These are phyloP conservation scores for Pollenia labialis DNA, from an alignment of 2,888 invertebrate species.

Conservation along the genomic window DNA sequence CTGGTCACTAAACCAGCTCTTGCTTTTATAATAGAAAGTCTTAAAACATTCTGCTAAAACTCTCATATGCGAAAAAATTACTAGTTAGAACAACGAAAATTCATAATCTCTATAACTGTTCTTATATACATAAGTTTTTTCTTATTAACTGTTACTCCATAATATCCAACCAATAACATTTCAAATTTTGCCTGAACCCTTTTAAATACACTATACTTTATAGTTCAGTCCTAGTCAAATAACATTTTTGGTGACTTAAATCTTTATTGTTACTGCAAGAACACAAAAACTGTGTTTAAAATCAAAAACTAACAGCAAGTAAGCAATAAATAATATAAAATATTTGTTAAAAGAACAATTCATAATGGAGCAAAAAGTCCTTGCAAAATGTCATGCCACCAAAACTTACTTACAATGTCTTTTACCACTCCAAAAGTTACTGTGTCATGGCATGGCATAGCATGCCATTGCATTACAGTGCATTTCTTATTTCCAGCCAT, in stretches of 20 bases:
- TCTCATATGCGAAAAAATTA: too few species aligned
- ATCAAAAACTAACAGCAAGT: slow-evolving; percentile 1
- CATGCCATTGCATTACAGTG: slow-evolving; percentile 38
- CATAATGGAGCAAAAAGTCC: slow-evolving; percentile 40
- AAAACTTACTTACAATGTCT: neutral
- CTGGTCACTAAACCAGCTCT: too few species aligned
- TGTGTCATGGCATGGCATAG: slow-evolving; percentile 12
- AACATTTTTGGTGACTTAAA: slow-evolving; percentile 54
- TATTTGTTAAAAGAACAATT: slow-evolving; percentile 39
- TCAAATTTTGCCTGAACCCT: slow-evolving; percentile 15
- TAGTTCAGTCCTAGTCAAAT: slow-evolving; percentile 1
- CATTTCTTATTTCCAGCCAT: slow-evolving; percentile 16
- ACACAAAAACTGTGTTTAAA: slow-evolving; percentile 28
- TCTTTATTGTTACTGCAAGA: slow-evolving; percentile 23
- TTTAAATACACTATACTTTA: neutral
- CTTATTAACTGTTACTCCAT: too few species aligned
- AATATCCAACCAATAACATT: neutral
- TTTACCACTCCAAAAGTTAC: slow-evolving; percentile 5
- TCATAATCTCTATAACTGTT: too few species aligned
- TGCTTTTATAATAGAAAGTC: too few species aligned
- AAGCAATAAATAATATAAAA: slow-evolving; percentile 5
- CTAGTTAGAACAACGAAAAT: too few species aligned
- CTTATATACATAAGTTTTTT: too few species aligned
- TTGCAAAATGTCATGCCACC: slow-evolving; percentile 36
- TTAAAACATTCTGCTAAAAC: too few species aligned